Base-by-base conservation (phyloP, 2,797 vertebrate species). In the Muraenolepis orangiensis region DNA sequence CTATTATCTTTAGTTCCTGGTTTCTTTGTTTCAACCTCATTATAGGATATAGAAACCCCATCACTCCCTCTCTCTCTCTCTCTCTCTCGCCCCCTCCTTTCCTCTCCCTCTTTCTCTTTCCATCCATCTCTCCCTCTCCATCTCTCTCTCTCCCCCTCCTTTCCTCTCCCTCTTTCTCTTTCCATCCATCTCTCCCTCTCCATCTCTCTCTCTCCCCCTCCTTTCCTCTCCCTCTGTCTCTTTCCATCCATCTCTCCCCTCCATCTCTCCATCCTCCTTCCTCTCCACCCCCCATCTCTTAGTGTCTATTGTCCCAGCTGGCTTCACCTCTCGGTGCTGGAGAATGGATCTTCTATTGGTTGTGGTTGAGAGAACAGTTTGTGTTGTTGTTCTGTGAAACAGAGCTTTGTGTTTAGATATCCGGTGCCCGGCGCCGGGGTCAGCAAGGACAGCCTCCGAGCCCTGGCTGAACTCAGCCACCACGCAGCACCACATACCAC, bases 301-400 rank as follows among this genome's bases (percentile, higher is more conserved):
- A 72, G 74, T 85, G 74, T 78, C 79, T 81, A 78, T 76, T 76
- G 40, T 40, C 70, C 76, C 72, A 69, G 38, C 82, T 83, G 85
- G 73, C 79, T 75, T 36, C 73, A 89, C 83, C 83, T 85, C 81
- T 75, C 36, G 29, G 72, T 66, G 69, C 73, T 66, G 67, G 76
- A 88, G 82, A 92, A 92, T 88, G 87, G 74, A 76, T 74, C 83
- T 81, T 87, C 82, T 92, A 81, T n/a, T 87, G 79, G 76, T 74
- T 1, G 72, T 34, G 69, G 69, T 66, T 91, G 84, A 92, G 78
- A 90, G 78, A 78, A 40, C 40, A 82, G 75, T 84, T 91, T 88
- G 90, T 92, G 89, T 90, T 84, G n/a, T n/a, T n/a, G n/a, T n/a
- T 71, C 71, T 80, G 72, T 32, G 80, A 89, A 73, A 92, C 90